Evolutionary conservation across 2,113 vertebrate genomes (phyloP).

Genomic region (Eudorcas thomsonii): DNA sequence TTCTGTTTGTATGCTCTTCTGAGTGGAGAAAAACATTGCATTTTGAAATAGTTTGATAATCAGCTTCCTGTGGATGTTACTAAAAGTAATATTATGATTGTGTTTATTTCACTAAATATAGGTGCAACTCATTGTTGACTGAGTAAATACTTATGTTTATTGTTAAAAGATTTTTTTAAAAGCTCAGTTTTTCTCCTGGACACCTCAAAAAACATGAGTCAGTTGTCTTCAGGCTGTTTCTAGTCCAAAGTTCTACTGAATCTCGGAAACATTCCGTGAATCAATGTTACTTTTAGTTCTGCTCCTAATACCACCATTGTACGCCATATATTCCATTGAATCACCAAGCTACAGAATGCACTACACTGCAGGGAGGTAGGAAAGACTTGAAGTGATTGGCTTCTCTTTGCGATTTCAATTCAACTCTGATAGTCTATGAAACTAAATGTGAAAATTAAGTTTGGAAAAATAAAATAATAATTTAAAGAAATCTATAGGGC

Average conservation of each 20-base stretch:
- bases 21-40: background rate
- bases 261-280: constrained; percentile 8
- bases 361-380: background rate
- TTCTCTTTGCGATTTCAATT: background rate
- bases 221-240: background rate
- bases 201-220: background rate
- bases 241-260: background rate
- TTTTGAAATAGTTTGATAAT: constrained; percentile 21
- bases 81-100: background rate
- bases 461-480: background rate
- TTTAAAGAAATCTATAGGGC: background rate
- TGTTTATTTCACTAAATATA: constrained; percentile 28
- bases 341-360: background rate
- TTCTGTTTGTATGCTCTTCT: background rate
- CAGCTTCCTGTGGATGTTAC: background rate
- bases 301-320: background rate
- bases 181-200: background rate
- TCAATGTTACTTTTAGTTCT: background rate
- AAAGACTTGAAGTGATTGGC: background rate
- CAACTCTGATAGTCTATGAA: background rate
- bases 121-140: background rate
- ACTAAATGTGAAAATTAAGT: constrained; percentile 29
- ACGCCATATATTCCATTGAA: background rate
- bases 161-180: constrained; percentile 26
- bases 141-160: background rate